Evolutionary conservation across 2,113 vertebrate species (phyloP), one percentile per base, ranked within the genome.

Genomic region (Okapia johnstoni): DNA sequence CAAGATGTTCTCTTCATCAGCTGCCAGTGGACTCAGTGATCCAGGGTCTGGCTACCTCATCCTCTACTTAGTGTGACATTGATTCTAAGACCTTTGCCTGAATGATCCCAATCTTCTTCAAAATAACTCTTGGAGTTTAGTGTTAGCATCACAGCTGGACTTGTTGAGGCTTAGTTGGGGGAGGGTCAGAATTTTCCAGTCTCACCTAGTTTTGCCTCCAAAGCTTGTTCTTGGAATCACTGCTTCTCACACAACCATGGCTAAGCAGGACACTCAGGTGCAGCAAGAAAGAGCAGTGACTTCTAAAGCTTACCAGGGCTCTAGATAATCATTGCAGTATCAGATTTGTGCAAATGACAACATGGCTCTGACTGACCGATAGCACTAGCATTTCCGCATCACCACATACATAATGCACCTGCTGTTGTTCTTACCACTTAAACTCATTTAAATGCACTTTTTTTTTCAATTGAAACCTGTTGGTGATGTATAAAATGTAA

Each of bases 341-440:
- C 84, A 61, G n/a, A 11, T 30, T 1, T 57, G 16, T 2, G 9
- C 81, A 43, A 28, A 46, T 1, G 3, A 43, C 28, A 28, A 12
- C 0, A 4, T 10, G 48, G 17, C 33, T 55, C 8, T 66, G 28
- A 13, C 4, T 2, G 40, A 9, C 14, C 11, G 12, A 7, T 28
- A 7, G 43, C 17, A 28, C 46, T 30, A n/a, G 15, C 12, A 3
- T 13, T 43, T 40, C 50, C 2, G 0, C 5, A 1, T 5, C 14
- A 11, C 1, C 3, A 4, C 25, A 1, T 30, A 33, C 0, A 0
- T 13, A 4, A 5, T 3, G 5, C 2, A 11, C 40, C 54, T 1
- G 2, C 26, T 28, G n/a, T 1, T 9, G 26, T 21, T n/a, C 54
- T 26, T 7, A 5, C 30, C 4, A 15, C 6, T 28, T 30, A 11